Evolutionary conservation across 2,797 vertebrate genomes (phyloP), one percentile per base, ranked within the genome.

Genomic region (Silurus lanzhouensis): DNA sequence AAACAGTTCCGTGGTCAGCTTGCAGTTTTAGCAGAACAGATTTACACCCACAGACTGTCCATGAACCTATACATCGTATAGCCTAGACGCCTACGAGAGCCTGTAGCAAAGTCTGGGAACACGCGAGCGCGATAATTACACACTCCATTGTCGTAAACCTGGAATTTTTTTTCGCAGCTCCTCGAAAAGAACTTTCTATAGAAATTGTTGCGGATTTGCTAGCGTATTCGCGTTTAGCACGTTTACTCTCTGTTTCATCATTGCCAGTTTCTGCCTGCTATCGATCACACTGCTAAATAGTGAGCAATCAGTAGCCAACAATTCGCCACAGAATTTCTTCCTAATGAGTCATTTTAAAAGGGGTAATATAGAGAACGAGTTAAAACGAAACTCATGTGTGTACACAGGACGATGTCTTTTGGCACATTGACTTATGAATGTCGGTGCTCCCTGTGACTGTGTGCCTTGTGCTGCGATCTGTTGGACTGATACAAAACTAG

Each of bases 1-100:
- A 91, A 17, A 81, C 89, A 90, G 90, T 91, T 90, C 90, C 91
- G 91, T 92, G 90, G 92, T 92, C 91, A 93, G 74, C 88, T 90
- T 89, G 87, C 52, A 52, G 92, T 92, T 92, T 90, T 94, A 89
- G 91, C 91, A 89, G 85, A 88, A 89, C 89, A 92, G 92, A 91
- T 92, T 91, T 91, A 92, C 87, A 89, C 86, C 90, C 89, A 88
- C 91, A 92, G 83, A 87, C 91, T 81, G 79, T 81, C 79, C 79
- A 25, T 93, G 84, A 86, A 77, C 38, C 64, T 81, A 82, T 48
- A 84, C 78, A 78, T 81, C 57, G 46, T 70, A 85, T 82, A 79
- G 77, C 63, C 80, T 20, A 74, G 48, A 85, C 80, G 60, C 74
- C 67, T 60, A 83, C 81, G 78, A 67, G 76, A 83, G 77, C 52